Percentiles rank a stretch among this genome's conserved stretches.
Conservation (phyloP, 1,140 invertebrate species). For the Leptinotarsa lineolata region DNA sequence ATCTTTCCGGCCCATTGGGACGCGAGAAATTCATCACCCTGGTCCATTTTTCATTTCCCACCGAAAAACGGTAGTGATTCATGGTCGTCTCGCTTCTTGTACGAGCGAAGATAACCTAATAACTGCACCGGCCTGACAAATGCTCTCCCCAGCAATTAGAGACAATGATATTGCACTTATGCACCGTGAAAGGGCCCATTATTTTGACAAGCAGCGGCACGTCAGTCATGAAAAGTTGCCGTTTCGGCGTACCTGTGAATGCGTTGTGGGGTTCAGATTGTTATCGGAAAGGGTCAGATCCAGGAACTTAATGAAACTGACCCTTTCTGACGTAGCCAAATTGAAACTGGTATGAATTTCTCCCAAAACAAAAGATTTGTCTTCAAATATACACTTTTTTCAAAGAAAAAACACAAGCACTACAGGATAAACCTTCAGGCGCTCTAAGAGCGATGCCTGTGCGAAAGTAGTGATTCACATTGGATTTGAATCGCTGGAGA, state of each 20-base stretch:
- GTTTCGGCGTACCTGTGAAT: constrained; percentile 10
- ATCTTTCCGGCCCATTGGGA: not conserved
- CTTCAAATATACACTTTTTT: no score
- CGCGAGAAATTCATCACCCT: not conserved
- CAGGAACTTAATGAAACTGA: not conserved
- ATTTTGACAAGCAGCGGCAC: constrained; percentile 19
- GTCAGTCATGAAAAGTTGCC: constrained; percentile 14
- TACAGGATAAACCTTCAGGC: no score
- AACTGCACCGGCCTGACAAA: constrained; percentile 16
- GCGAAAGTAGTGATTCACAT: no score
- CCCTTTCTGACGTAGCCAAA: no score
- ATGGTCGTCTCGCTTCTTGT: not conserved
- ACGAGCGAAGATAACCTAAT: constrained; percentile 23
- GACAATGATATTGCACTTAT: constrained; percentile 27
- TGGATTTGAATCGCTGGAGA: no score
- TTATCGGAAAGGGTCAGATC: constrained; percentile 9
- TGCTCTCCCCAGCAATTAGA: constrained; percentile 20
- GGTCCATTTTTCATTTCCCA: constrained; percentile 20
- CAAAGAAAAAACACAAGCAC: no score
- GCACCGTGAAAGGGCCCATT: constrained; percentile 15
- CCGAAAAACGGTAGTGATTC: constrained; percentile 9
- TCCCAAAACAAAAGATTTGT: no score
- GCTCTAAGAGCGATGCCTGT: no score
- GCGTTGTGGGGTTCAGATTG: not conserved
- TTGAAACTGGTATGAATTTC: no score